Evolutionary conservation across 1,140 invertebrate species (phyloP), one percentile per base, ranked within the genome.

Genomic region (Tribolium castaneum): DNA sequence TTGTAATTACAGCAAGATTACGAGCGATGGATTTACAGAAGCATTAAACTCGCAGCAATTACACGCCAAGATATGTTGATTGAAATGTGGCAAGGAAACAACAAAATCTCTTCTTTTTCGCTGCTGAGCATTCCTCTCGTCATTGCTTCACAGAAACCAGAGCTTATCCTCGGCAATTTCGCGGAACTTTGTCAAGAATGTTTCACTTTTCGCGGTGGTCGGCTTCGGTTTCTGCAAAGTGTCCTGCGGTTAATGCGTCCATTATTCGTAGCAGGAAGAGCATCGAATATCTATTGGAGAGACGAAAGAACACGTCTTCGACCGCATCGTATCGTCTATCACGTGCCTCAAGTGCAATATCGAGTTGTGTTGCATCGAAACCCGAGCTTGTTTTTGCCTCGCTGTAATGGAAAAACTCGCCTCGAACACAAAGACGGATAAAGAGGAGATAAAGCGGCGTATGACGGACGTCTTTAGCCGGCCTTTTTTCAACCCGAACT

Each of bases 261-360:
- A 45, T 45, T 45, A 45, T 45, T 45, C 39, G 39, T 45, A 10
- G 9, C 39, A 45, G 39, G 9, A 45, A n/a, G 39, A 45, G 39
- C n/a, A 45, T 45, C 39, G 7, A 45, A n/a, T 45, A 45, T 45
- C 39, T 45, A 51, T 51, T 9, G 14, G 50, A 30, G 25, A 30
- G 5, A 30, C 25, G 25, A 30, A 30, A 30, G 25, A 30, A 30
- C 25, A 30, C 25, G 25, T 45, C 9, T 45, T 10, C 7, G n/a
- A 45, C 39, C 39, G 39, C 22, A 54, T 19, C 52, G 52, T 54
- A 54, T 54, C 52, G 52, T 54, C 22, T 54, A 54, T 54, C 52
- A 54, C 52, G 52, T 54, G 52, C 52, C 22, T 54, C 13, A 25
- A 54, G 14, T 54, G 52, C 14, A 54, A 54, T 54, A 54, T 19